Conservation (phyloP, 2,113 vertebrate genomes). For the Syngnathus floridae region DNA sequence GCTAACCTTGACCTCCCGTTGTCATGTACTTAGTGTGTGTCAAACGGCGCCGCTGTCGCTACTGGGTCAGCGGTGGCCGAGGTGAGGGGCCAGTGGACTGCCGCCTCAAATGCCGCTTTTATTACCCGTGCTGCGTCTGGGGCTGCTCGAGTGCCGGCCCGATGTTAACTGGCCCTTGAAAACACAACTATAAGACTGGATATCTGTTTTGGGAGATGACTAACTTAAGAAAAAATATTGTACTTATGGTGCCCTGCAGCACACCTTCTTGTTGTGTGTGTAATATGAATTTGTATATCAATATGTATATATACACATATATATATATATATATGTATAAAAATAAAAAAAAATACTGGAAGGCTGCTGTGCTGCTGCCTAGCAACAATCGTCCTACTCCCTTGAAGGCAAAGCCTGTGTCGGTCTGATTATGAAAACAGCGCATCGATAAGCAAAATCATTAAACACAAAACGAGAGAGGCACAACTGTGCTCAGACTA, state of each 20-base stretch:
- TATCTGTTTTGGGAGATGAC: conserved; percentile 37
- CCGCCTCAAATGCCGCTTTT: conserved; percentile 46
- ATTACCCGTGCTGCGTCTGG: conserved; percentile 43
- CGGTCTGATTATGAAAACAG: background rate
- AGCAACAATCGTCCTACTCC: background rate
- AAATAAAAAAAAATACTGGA: no score
- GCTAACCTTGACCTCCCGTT: conserved; percentile 41
- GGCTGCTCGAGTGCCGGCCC: background rate
- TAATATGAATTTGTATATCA: no score
- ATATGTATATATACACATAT: no score
- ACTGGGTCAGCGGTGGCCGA: background rate
- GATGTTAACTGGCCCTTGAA: conserved; percentile 43
- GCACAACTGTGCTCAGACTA: background rate
- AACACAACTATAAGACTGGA: conserved; percentile 44
- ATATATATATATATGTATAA: background rate
- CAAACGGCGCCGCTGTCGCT: conserved; percentile 17
- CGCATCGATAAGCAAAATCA: background rate
- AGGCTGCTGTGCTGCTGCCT: background rate
- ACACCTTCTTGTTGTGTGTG: background rate
- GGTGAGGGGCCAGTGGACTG: conserved; percentile 18
- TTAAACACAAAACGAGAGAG: background rate
- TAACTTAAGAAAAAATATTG: background rate
- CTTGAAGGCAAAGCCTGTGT: background rate
- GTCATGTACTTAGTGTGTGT: conserved; percentile 44
- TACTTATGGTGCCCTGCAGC: background rate